Percentiles rank a stretch among this genome's conserved stretches.
These are phyloP conservation scores for Poeciliopsis turneri DNA, from an alignment of 2,797 vertebrate genomes.

Conservation along the genomic window DNA sequence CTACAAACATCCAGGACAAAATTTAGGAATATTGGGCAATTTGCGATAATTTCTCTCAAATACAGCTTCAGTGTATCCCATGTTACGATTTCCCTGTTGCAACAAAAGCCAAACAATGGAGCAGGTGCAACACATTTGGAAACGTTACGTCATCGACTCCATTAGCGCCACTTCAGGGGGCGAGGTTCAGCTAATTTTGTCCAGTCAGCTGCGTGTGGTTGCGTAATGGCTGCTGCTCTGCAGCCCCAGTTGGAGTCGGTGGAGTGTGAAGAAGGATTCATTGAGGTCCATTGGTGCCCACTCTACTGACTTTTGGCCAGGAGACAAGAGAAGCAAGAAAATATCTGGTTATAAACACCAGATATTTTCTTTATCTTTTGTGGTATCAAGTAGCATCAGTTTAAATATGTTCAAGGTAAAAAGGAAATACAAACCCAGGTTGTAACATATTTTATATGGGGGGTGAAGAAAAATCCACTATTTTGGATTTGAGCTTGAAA, in stretches of 20 bases:
- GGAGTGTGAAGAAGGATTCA: constrained; percentile 64
- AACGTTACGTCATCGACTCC: constrained; percentile 5
- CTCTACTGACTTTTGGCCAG: constrained; percentile 21
- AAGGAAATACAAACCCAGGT: background rate
- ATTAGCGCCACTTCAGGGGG: constrained; percentile 27
- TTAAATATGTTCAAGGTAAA: background rate
- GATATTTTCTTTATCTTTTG: background rate
- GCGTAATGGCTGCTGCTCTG: constrained; percentile 55
- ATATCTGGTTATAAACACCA: background rate
- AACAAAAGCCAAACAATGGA: background rate
- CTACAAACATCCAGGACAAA: background rate
- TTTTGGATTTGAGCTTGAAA: background rate
- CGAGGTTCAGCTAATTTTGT: constrained; percentile 38
- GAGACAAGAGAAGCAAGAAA: constrained; percentile 18
- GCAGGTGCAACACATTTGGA: background rate
- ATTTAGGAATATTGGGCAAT: background rate
- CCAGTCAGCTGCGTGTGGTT: constrained; percentile 42
- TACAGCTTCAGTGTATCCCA: background rate
- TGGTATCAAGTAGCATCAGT: background rate
- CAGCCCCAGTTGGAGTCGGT: constrained; percentile 44
- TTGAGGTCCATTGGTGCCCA: constrained; percentile 60
- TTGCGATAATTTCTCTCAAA: background rate
- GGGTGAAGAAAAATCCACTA: background rate
- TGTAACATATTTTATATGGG: background rate
- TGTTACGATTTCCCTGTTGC: background rate